Base-by-base conservation (phyloP, 2,888 invertebrate genomes). In the Chrysolina haemoptera region DNA sequence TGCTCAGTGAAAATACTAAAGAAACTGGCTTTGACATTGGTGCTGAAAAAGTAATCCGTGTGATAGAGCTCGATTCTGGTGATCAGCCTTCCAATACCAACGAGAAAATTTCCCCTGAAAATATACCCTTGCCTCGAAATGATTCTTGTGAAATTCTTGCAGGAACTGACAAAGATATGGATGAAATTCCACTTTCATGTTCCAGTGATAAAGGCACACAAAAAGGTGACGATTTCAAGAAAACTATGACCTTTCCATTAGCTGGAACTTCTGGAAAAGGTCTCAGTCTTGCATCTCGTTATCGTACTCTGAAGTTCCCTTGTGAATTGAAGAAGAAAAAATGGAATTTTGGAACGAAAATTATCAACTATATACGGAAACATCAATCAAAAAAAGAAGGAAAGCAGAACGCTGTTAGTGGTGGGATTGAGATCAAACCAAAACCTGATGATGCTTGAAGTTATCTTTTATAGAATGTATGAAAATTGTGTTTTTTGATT, bases 1-100 rank as follows among this genome's bases (percentile, higher is more conserved):
- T 85, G 27, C 78, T 84, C 14, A 83, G 79, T 22, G 85, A 86
- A 63, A 82, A 79, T 62, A 84, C 84, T 41, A 82, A 84, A 78
- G 85, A 85, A 71, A 82, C 84, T 55, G n/a, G 16, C 18, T 11
- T 12, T 12, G 76, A 74, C 22, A 82, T 83, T 55, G 71, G 27
- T 68, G 80, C 76, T 1, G 78, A 77, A 55, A 72, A 76, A 64
- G 62, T 80, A 1, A 35, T 83, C 14, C 74, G 82, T 35, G 76
- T 81, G 62, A 75, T 81, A 1, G 81, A 83, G 43, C 64, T 81
- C 0, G 76, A 80, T 46, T 78, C 78, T 4, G 65, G 73, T 3
- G 78, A 77, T 1, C 75, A 71, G 16, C 73, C 76, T 11, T 77
- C 72, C 50, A 80, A 78, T 71, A 68, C 55, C 16, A 67, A 59